phyloP scores from a whole-genome alignment of 2,113 vertebrate genomes.

The Perccottus glenii region DNA sequence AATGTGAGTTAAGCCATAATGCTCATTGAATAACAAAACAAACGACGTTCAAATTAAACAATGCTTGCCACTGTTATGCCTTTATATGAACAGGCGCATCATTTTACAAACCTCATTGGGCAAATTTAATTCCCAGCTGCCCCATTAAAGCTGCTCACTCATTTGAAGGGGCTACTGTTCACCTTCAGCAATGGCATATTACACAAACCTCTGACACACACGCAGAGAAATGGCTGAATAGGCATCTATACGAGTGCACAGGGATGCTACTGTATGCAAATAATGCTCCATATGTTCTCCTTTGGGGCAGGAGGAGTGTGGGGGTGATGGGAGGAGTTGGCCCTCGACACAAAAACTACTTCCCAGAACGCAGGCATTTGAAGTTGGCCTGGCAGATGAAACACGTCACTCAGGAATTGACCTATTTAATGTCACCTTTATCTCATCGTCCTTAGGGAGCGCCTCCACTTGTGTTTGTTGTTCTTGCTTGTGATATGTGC shows the following conservation, averaged over 20 bases:
- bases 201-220: slow-evolving; percentile 12
- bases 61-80: not conserved
- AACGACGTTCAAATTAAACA: not conserved
- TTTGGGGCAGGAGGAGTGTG: slow-evolving; percentile 17
- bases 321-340: slow-evolving; percentile 25
- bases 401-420: slow-evolving; percentile 36
- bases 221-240: slow-evolving; percentile 43
- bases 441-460: slow-evolving; percentile 33
- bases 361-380: slow-evolving; percentile 42
- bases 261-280: slow-evolving; percentile 41
- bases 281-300: slow-evolving; percentile 28
- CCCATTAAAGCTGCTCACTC: slow-evolving; percentile 13
- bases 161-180: slow-evolving; percentile 27
- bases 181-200: slow-evolving; percentile 61
- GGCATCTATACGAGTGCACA: slow-evolving; percentile 29
- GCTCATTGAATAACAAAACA: not conserved
- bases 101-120: slow-evolving; percentile 2
- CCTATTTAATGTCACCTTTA: slow-evolving; percentile 61
- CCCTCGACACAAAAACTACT: slow-evolving; percentile 13
- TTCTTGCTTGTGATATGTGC: slow-evolving; percentile 33
- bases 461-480: slow-evolving; percentile 33
- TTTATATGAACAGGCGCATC: not conserved
- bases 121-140: slow-evolving; percentile 3
- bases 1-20: slow-evolving; percentile 1
- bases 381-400: slow-evolving; percentile 41